phyloP scores from a whole-genome alignment of 2,113 vertebrate species.

The Carettochelys insculpta region DNA sequence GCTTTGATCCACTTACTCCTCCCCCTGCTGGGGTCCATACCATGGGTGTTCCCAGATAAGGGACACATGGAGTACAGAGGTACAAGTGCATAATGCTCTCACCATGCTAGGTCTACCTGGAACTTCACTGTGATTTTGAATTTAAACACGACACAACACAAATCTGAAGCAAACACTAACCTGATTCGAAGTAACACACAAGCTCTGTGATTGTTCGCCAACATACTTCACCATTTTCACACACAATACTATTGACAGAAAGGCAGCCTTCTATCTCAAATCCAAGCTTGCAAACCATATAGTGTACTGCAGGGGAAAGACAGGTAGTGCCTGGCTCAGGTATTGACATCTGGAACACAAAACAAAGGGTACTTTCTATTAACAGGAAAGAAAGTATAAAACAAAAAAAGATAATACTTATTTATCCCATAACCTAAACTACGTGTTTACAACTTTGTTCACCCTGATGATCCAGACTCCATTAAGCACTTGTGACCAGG shows the following conservation, averaged over 20 bases:
- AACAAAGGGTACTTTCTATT: background rate
- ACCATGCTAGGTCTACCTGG: background rate
- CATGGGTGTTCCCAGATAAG: too few species aligned
- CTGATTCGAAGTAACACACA: conserved; percentile 65
- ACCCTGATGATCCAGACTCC: background rate
- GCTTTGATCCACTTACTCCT: too few species aligned
- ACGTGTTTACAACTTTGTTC: background rate
- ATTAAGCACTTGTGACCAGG: background rate
- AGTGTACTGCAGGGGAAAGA: conserved; percentile 76
- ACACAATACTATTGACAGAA: conserved; percentile 64
- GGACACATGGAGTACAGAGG: too few species aligned
- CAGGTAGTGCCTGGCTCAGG: conserved; percentile 59
- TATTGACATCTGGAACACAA: conserved; percentile 59
- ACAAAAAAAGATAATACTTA: background rate
- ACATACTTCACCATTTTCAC: conserved; percentile 48
- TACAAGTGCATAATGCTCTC: background rate
- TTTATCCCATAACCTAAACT: background rate
- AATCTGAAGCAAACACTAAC: conserved; percentile 58
- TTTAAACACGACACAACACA: background rate
- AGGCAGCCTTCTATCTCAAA: conserved; percentile 64
- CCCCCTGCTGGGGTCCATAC: too few species aligned
- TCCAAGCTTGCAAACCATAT: conserved; percentile 75
- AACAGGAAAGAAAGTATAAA: background rate
- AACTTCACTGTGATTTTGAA: background rate
- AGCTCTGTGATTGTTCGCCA: conserved; percentile 71